Conservation (phyloP, 1,140 invertebrate species). For the Drosophila mayri region DNA sequence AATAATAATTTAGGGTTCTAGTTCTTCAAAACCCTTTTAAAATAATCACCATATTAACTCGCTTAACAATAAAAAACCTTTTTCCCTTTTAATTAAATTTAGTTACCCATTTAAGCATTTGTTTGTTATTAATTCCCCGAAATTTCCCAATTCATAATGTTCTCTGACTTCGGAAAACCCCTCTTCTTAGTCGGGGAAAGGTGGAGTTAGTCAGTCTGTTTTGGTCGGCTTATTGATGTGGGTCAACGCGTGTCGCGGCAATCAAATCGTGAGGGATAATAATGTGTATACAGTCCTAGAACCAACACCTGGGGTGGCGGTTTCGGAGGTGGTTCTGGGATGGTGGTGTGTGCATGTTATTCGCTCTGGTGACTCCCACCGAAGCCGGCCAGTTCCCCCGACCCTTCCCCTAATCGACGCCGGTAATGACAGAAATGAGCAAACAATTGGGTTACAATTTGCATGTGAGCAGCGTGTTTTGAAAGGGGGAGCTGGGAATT, state of each 20-base stretch:
- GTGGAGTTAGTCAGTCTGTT: slow-evolving; percentile 29
- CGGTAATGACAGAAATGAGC: slow-evolving; percentile 56
- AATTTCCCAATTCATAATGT: not conserved
- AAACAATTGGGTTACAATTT: slow-evolving; percentile 59
- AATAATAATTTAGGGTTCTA: not conserved
- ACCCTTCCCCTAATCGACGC: slow-evolving; percentile 42
- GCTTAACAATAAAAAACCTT: too few species aligned
- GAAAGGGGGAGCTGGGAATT: slow-evolving; percentile 4
- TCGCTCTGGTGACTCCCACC: slow-evolving; percentile 39
- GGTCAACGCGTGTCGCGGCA: slow-evolving; percentile 54
- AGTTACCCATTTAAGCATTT: too few species aligned
- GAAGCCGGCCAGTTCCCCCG: not conserved
- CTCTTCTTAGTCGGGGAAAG: not conserved
- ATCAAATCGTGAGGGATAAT: slow-evolving; percentile 61
- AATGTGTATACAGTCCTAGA: slow-evolving; percentile 44
- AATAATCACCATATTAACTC: not conserved
- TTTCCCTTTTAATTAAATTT: not conserved
- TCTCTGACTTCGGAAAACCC: not conserved
- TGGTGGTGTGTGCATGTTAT: slow-evolving; percentile 35
- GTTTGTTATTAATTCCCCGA: not conserved
- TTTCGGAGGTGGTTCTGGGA: not conserved
- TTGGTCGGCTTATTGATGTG: slow-evolving; percentile 43
- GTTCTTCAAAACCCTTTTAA: too few species aligned
- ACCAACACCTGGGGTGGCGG: slow-evolving; percentile 32
- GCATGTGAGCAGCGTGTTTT: slow-evolving; percentile 33